These are phyloP conservation scores for Artemia franciscana DNA, from an alignment of 1,140 invertebrate genomes.

Conservation along the genomic window DNA sequence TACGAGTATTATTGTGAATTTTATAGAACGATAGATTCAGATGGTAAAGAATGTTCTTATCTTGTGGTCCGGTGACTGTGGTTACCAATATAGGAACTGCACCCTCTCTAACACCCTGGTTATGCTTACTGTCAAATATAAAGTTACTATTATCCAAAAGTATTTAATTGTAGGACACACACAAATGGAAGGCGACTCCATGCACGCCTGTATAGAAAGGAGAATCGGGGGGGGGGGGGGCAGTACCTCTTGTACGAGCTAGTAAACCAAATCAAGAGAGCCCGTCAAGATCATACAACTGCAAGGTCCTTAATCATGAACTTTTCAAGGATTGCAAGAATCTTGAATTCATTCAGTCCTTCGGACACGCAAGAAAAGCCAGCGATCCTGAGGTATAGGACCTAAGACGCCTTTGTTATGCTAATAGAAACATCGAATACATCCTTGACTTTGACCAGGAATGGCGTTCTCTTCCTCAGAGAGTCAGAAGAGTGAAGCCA, in stretches of 20 bases:
- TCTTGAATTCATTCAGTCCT: background rate
- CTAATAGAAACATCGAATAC: background rate
- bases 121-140: background rate
- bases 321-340: slow-evolving; percentile 1
- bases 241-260: background rate
- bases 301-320: background rate
- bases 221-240: background rate
- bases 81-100: slow-evolving; percentile 3
- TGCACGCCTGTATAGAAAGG: background rate
- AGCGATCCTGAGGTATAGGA: background rate
- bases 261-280: background rate
- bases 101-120: background rate
- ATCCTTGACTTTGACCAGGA: background rate
- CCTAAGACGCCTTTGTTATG: background rate
- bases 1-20: background rate
- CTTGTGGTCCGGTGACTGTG: background rate
- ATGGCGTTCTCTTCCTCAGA: background rate
- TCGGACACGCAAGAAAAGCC: background rate
- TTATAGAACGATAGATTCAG: background rate
- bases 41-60: background rate
- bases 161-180: background rate
- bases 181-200: background rate
- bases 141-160: slow-evolving; percentile 2
- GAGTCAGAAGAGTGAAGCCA: background rate
- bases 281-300: background rate